phyloP scores from a whole-genome alignment of 1,140 invertebrate genomes.

The Anagrus nilaparvatae region DNA sequence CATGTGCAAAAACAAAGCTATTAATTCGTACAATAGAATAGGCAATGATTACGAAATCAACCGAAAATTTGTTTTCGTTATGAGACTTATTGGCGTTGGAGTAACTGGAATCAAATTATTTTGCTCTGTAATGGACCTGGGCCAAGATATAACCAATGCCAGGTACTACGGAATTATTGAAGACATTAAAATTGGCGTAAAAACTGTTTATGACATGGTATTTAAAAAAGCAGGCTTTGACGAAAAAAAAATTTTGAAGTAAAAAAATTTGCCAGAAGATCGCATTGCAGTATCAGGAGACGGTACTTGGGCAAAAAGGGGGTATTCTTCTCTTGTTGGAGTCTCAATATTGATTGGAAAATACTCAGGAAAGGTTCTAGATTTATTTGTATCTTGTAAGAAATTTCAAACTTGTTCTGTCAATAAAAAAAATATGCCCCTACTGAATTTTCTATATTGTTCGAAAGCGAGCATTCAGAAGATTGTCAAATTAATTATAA shows the following conservation, averaged over 20 bases:
- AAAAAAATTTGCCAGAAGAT: background rate
- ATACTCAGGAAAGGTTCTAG: background rate
- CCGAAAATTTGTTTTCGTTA: slow-evolving; percentile 13
- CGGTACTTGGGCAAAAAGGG: slow-evolving; percentile 4
- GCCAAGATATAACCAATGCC: background rate
- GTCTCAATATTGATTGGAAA: background rate
- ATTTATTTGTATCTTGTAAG: background rate
- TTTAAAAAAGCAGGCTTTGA: background rate
- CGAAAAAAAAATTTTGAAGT: background rate
- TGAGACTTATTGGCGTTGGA: slow-evolving; percentile 15
- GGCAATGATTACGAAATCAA: slow-evolving; percentile 12
- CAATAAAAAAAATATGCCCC: background rate
- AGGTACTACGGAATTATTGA: background rate
- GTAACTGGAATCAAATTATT: slow-evolving; percentile 10
- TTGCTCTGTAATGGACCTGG: slow-evolving; percentile 15
- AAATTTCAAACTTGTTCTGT: background rate
- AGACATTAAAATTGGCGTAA: background rate
- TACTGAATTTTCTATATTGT: background rate
- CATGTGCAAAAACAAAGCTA: background rate
- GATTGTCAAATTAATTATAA: too few relatives aligned
- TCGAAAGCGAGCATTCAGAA: too few relatives aligned
- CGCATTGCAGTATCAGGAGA: background rate
- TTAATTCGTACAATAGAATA: background rate
- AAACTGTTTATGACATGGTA: slow-evolving; percentile 1
- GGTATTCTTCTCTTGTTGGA: slow-evolving; percentile 3